Conservation (phyloP, 2,113 vertebrate genomes). For the Caretta caretta region DNA sequence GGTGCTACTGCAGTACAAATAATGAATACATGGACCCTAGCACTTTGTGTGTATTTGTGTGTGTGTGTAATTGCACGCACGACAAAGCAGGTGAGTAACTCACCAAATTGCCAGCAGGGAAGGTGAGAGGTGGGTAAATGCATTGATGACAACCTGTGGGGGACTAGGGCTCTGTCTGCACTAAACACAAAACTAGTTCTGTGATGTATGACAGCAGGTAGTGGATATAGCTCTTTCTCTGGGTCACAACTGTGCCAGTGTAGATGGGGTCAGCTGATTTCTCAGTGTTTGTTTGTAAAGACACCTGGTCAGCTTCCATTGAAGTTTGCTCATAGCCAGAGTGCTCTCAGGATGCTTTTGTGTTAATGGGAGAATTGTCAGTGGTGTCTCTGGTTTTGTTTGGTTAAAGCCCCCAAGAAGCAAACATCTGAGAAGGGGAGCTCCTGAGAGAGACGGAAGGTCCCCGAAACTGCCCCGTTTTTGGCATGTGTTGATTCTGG, state of each 20-base stretch:
- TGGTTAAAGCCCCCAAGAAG: neutral
- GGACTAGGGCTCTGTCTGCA: accelerated
- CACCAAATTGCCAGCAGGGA: accelerated
- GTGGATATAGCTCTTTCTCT: accelerated
- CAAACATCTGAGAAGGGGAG: neutral
- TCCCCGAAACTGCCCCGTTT: neutral
- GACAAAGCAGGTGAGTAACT: neutral
- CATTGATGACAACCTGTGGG: neutral
- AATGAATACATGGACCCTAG: neutral
- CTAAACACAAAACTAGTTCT: accelerated
- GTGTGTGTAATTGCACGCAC: accelerated
- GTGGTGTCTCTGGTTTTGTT: neutral
- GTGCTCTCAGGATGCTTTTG: neutral
- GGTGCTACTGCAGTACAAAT: neutral
- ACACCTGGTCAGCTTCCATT: accelerated
- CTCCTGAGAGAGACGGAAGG: neutral
- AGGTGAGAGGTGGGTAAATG: neutral
- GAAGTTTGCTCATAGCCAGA: neutral
- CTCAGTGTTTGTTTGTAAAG: neutral
- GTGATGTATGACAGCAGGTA: accelerated
- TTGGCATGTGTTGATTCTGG: neutral
- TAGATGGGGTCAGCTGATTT: accelerated
- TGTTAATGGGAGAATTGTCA: neutral
- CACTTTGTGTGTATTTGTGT: accelerated
- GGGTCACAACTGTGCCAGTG: accelerated